These are phyloP conservation scores for Cantharis rustica DNA, from an alignment of 2,888 invertebrate genomes.

Conservation along the genomic window DNA sequence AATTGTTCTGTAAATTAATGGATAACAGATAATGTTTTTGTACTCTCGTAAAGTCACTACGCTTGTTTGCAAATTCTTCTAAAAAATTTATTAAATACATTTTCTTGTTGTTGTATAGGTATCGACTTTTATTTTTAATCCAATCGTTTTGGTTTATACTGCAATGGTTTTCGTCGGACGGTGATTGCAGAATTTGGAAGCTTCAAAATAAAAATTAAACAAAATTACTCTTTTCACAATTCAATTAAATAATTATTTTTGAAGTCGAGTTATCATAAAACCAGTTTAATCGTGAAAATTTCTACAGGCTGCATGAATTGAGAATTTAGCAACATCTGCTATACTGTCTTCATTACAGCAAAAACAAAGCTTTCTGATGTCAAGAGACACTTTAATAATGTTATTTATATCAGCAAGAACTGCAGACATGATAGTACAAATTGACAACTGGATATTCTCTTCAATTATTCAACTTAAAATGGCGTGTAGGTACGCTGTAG, in stretches of 20 bases:
- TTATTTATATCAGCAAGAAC: constrained; percentile 47
- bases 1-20: constrained; percentile 34
- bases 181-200: background rate
- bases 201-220: background rate
- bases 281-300: constrained; percentile 32
- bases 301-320: constrained; percentile 26
- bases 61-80: background rate
- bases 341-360: constrained; percentile 45
- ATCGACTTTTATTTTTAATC: background rate
- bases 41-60: background rate
- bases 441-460: constrained; percentile 48
- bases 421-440: constrained; percentile 47
- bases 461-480: constrained; percentile 45
- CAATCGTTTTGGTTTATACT: background rate
- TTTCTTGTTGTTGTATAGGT: background rate
- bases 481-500: constrained; percentile 30
- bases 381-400: constrained; percentile 48
- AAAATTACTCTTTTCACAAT: constrained; percentile 3
- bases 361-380: constrained; percentile 45
- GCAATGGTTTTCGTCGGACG: background rate
- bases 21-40: constrained; percentile 13
- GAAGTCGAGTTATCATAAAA: constrained; percentile 25
- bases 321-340: constrained; percentile 41
- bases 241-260: constrained; percentile 20
- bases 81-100: background rate